These are phyloP conservation scores for Heterohyrax brucei DNA, from an alignment of 2,797 vertebrate species.

Conservation along the genomic window DNA sequence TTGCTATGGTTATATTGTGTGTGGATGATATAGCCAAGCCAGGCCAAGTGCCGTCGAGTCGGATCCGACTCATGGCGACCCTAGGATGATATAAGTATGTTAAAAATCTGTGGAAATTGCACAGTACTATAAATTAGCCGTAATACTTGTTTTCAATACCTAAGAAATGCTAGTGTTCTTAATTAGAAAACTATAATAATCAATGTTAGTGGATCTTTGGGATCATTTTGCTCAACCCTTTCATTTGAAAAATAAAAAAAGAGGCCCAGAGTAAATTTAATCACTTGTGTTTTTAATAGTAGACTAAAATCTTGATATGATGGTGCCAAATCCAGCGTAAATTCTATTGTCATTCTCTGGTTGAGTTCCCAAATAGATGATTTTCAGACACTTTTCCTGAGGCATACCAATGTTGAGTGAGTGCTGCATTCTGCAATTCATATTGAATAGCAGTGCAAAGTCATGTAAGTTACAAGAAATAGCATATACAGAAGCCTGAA, in stretches of 20 bases:
- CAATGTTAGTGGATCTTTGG: not conserved
- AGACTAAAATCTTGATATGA: not conserved
- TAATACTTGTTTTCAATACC: not conserved
- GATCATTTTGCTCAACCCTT: not conserved
- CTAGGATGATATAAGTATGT: not conserved
- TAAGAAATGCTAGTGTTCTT: not conserved
- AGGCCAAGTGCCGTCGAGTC: too few species aligned
- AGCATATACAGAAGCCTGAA: not conserved
- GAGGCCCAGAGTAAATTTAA: not conserved
- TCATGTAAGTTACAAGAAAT: not conserved
- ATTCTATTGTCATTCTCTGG: not conserved
- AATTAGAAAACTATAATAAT: not conserved
- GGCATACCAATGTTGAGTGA: too few species aligned
- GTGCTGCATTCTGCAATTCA: not conserved
- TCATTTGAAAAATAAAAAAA: not conserved
- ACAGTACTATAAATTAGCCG: not conserved
- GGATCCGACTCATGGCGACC: too few species aligned
- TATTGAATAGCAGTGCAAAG: not conserved
- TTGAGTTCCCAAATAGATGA: not conserved
- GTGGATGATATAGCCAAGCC: not conserved
- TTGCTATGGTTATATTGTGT: not conserved
- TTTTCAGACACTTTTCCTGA: not conserved
- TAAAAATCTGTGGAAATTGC: not conserved
- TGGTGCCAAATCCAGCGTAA: not conserved
- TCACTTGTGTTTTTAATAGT: constrained; percentile 1